Evolutionary conservation across 2,797 vertebrate species (phyloP).

Genomic region (Percopsis omiscomaycus): DNA sequence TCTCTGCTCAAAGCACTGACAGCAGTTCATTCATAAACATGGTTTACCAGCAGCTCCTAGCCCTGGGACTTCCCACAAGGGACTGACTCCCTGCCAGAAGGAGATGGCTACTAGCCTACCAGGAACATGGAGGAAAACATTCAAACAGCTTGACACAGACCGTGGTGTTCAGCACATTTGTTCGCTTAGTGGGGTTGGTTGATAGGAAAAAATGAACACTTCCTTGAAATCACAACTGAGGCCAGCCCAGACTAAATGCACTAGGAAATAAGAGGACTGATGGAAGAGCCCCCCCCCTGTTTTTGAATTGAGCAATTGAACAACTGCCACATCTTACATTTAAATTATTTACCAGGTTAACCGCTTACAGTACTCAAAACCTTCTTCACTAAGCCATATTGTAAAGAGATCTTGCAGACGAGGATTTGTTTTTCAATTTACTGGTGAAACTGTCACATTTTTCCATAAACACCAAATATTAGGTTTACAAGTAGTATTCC

Average conservation of each 20-base stretch:
- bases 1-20: constrained; percentile 50
- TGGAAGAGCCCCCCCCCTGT: not conserved
- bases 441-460: constrained; percentile 49
- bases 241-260: constrained; percentile 8
- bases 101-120: constrained; percentile 51
- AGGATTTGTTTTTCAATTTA: constrained; percentile 44
- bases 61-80: constrained; percentile 65
- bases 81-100: constrained; percentile 49
- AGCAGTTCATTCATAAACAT: constrained; percentile 68
- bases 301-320: not conserved
- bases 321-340: not conserved
- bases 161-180: constrained; percentile 33
- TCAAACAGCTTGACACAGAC: constrained; percentile 38
- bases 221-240: constrained; percentile 25
- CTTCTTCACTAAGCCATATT: constrained; percentile 35
- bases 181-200: constrained; percentile 28
- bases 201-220: constrained; percentile 38
- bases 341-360: constrained; percentile 29
- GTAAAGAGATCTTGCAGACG: constrained; percentile 54
- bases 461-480: constrained; percentile 52
- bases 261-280: constrained; percentile 7
- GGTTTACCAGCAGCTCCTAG: constrained; percentile 56
- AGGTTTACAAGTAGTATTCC: constrained; percentile 41
- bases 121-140: constrained; percentile 44
- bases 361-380: constrained; percentile 46